Conservation (phyloP, 92 coral and sea anemone species). For the Montipora capitata region DNA sequence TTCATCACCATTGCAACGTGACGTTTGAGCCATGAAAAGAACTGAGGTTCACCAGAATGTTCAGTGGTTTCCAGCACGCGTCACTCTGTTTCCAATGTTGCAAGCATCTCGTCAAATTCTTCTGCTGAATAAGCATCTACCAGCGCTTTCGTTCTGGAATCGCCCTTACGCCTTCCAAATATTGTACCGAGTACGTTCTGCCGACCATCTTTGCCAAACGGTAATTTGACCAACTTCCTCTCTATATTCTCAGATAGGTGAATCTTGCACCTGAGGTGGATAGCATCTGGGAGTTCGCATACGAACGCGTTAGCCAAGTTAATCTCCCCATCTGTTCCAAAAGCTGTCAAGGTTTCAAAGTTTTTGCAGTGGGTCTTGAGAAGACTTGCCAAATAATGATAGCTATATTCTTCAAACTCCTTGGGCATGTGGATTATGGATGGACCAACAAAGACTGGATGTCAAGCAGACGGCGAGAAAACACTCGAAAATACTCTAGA, state of each 20-base stretch:
- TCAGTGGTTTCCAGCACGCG: conserved; percentile 58
- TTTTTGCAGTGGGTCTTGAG: conserved; percentile 47
- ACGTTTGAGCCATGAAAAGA: conserved; percentile 63
- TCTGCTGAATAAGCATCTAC: conserved; percentile 60
- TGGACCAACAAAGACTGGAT: conserved; percentile 71
- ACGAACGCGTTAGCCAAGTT: conserved; percentile 66
- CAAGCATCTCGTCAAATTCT: conserved; percentile 70
- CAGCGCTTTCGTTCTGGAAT: conserved; percentile 54
- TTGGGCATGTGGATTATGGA: conserved; percentile 61
- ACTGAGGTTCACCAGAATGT: conserved; percentile 65
- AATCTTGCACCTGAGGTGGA: conserved; percentile 72
- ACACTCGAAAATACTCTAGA: too few relatives aligned
- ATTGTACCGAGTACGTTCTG: conserved; percentile 47
- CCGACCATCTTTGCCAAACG: conserved; percentile 54
- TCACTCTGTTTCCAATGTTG: conserved; percentile 47
- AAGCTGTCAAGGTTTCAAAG: conserved; percentile 62
- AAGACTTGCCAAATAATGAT: conserved; percentile 45
- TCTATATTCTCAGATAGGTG: conserved; percentile 71
- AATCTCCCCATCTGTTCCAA: conserved; percentile 75
- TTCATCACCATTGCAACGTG: conserved; percentile 63
- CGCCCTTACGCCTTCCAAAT: conserved; percentile 66
- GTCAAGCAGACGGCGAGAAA: too few relatives aligned
- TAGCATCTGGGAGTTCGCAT: conserved; percentile 75
- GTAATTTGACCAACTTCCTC: conserved; percentile 49
- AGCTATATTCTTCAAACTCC: conserved; percentile 26